Evolutionary conservation across 2,113 vertebrate species (phyloP).

Genomic region (Morone saxatilis): DNA sequence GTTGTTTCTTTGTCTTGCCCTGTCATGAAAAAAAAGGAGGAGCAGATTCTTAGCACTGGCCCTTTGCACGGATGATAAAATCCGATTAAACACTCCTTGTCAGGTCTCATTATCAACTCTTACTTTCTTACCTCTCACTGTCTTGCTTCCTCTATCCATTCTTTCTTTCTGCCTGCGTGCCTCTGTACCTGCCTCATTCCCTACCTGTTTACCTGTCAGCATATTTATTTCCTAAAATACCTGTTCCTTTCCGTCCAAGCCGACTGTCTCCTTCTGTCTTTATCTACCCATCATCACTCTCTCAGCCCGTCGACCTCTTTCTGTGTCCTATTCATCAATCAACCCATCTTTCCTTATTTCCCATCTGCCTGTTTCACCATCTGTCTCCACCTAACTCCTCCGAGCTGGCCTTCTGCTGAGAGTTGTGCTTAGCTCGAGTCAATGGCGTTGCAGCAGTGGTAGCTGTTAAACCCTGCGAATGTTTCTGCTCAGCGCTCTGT

Average conservation of each 20-base stretch:
- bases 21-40: background rate
- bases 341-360: constrained; percentile 31
- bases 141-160: constrained; percentile 1
- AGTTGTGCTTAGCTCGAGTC: constrained; percentile 25
- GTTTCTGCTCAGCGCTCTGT: constrained; percentile 9
- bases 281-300: constrained; percentile 32
- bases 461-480: constrained; percentile 35
- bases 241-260: background rate
- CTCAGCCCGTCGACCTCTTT: constrained; percentile 23
- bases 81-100: background rate
- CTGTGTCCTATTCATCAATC: constrained; percentile 39
- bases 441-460: constrained; percentile 16
- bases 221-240: constrained; percentile 26
- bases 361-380: constrained; percentile 52
- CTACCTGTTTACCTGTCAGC: constrained; percentile 32
- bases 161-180: background rate
- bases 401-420: constrained; percentile 35
- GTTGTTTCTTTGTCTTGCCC: too few species aligned
- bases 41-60: background rate
- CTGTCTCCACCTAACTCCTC: constrained; percentile 53
- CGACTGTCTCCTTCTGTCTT: constrained; percentile 25
- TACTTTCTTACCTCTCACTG: constrained; percentile 4
- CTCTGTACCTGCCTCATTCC: background rate
- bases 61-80: constrained; percentile 3
- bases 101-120: constrained; percentile 17